Conservation (phyloP, 2,113 vertebrate genomes). For the Sceloporus tristichus region DNA sequence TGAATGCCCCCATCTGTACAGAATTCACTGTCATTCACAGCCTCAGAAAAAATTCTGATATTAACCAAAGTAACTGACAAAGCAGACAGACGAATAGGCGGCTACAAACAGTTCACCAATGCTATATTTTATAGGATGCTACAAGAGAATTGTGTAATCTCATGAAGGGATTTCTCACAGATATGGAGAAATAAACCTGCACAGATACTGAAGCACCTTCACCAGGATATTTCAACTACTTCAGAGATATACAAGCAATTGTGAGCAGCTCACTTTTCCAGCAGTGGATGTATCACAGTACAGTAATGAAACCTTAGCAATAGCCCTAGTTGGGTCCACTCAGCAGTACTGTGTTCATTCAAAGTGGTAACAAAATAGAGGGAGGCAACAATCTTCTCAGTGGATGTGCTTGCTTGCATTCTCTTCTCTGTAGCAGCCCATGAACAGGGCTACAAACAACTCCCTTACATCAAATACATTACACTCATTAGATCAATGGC, state of each 20-base stretch:
- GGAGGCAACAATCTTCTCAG: neutral
- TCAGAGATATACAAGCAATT: neutral
- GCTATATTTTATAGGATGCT: neutral
- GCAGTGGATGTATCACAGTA: neutral
- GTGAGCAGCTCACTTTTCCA: neutral
- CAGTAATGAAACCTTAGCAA: no score
- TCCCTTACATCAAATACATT: neutral
- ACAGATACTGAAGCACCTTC: neutral
- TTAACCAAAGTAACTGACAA: neutral
- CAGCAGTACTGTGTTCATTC: neutral
- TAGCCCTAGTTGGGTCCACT: neutral
- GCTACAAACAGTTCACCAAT: neutral
- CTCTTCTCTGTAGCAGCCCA: neutral
- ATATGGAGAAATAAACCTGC: neutral
- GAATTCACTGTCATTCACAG: neutral
- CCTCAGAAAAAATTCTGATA: neutral
- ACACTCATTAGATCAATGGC: no score
- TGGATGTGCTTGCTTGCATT: neutral
- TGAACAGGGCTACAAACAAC: no score
- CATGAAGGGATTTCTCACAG: neutral
- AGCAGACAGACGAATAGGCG: neutral
- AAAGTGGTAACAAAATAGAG: neutral
- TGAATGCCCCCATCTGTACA: neutral
- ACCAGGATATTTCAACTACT: neutral
- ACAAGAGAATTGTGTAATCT: no score